Base-by-base conservation (phyloP, 2,113 vertebrate genomes). In the Zosterops japonicus region DNA sequence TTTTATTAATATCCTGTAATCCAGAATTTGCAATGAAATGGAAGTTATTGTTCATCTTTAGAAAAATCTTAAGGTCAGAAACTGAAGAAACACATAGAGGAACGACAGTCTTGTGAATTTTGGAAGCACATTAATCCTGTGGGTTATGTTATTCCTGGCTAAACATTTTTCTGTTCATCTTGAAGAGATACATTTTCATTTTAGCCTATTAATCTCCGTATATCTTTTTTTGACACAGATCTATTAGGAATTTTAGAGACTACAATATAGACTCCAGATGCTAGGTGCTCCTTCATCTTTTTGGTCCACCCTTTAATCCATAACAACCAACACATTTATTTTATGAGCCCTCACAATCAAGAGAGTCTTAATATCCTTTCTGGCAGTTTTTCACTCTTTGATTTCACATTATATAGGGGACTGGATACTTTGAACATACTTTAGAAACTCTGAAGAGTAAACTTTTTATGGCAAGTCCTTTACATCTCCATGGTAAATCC, bases 211-310 rank as follows among this genome's bases (percentile, higher is more conserved):
- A 96, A 97, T 98, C 95, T 96, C 94, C 83, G 64, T 84, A 33
- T 95, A 70, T 96, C 76, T 83, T 90, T 80, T 82, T 94, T 95
- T 97, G 91, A 97, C 97, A 95, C 53, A 93, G 89, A 96, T 92
- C 78, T 96, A 97, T 95, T 97, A 95, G 91, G 84, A 97, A 90
- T 96, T 97, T 96, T 97, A 92, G 93, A 96, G 95, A 98, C 95
- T 96, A 96, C 87, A 87, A 71, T 83, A 95, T 89, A 96, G 94
- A 95, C 77, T 95, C 87, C 93, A 97, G 95, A 97, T 97, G 97
- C 95, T 94, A 93, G 89, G 80, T 95, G 83, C 91, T 92, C 93
- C 95, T 96, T 97, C 97, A 92, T 98, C 93, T 87, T 96, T 97
- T 78, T 93, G 90, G 93, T 97, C 76, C 69, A 49, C 90, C 53